phyloP scores from a whole-genome alignment of 2,797 vertebrate genomes.

The Pseudotriccus pelzelni region DNA sequence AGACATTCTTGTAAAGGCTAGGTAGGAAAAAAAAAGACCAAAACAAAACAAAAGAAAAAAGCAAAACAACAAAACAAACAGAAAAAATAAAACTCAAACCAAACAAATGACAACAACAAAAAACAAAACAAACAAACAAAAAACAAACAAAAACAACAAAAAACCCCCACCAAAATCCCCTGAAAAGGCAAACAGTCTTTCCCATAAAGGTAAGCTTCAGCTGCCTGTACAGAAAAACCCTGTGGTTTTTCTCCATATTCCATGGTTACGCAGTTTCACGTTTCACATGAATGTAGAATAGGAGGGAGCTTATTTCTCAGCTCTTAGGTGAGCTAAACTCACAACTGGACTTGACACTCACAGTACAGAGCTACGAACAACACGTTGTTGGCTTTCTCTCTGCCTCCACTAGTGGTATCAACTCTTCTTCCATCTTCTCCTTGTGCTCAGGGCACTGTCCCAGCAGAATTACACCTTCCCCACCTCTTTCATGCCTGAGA shows the following conservation, averaged over 20 bases:
- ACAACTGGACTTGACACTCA: not conserved
- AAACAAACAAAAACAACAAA: not conserved
- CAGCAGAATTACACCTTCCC: not conserved
- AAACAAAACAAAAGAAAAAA: not conserved
- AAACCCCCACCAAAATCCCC: not conserved
- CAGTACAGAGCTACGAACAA: not conserved
- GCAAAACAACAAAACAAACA: too few relatives aligned
- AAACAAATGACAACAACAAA: not conserved
- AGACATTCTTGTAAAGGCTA: not conserved
- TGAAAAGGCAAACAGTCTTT: not conserved
- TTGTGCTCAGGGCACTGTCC: not conserved
- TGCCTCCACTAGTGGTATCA: not conserved
- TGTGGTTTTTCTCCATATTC: not conserved
- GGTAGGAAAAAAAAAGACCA: not conserved
- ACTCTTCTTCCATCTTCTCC: not conserved
- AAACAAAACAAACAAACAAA: too few relatives aligned
- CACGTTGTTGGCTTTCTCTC: not conserved
- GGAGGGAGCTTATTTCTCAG: not conserved
- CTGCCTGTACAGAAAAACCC: not conserved
- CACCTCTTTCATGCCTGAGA: not conserved
- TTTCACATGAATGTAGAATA: not conserved
- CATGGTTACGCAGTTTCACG: not conserved
- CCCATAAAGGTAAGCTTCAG: not conserved
- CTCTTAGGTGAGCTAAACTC: not conserved
- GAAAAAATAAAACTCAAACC: too few relatives aligned